phyloP scores from a whole-genome alignment of 2,888 invertebrate genomes.

The Drosophila testacea region DNA sequence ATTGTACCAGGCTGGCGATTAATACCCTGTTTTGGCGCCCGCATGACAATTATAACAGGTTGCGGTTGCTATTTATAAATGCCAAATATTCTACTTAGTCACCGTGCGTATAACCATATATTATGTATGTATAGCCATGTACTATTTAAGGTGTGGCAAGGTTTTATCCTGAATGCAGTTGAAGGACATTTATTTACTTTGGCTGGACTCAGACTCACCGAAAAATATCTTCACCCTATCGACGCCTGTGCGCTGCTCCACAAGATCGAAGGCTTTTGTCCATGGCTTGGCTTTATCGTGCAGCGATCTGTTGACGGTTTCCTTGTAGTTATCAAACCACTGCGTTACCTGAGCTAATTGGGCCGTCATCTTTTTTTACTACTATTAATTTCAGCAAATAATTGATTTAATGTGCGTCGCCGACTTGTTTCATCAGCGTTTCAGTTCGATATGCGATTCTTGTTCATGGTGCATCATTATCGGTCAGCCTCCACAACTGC shows the following conservation, averaged over 20 bases:
- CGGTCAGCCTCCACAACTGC: slow-evolving; percentile 32
- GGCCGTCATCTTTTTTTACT: slow-evolving; percentile 48
- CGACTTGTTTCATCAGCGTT: slow-evolving; percentile 37
- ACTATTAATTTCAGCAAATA: slow-evolving; percentile 41
- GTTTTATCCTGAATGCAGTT: slow-evolving; percentile 14
- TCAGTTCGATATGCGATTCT: slow-evolving; percentile 5
- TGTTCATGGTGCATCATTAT: slow-evolving; percentile 11
- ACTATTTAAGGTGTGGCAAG: slow-evolving; percentile 27
- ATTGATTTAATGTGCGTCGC: slow-evolving; percentile 53
- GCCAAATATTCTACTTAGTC: slow-evolving; percentile 40
- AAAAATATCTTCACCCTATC: slow-evolving; percentile 91
- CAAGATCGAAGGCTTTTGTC: slow-evolving; percentile 88
- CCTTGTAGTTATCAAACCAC: slow-evolving; percentile 86
- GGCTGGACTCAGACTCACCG: slow-evolving; percentile 87
- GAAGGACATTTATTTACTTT: slow-evolving; percentile 9
- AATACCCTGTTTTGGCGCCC: slow-evolving; percentile 42
- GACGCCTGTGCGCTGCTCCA: slow-evolving; percentile 90
- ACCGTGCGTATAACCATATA: slow-evolving; percentile 51
- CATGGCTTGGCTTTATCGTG: slow-evolving; percentile 90
- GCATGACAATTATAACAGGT: slow-evolving; percentile 51
- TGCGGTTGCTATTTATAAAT: slow-evolving; percentile 68
- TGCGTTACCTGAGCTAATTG: slow-evolving; percentile 60
- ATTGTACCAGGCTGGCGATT: slow-evolving; percentile 18
- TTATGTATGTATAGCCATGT: slow-evolving; percentile 24
- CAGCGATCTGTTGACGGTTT: slow-evolving; percentile 87